Evolutionary conservation across 2,888 invertebrate genomes (phyloP).

Genomic region (Liodrosophila aerea): DNA sequence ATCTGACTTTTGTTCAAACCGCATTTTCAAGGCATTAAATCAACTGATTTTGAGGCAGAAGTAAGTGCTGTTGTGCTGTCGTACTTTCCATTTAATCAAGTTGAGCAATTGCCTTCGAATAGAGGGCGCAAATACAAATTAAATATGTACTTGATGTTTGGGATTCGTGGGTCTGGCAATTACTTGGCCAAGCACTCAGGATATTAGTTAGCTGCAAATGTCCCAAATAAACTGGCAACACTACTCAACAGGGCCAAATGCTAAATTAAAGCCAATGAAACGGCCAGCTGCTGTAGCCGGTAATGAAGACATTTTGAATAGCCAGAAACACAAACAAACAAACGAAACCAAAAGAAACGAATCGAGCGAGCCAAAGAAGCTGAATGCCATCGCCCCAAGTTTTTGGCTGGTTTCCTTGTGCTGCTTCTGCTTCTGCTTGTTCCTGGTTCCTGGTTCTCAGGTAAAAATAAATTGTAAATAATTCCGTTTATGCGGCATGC

Average conservation of each 20-base stretch:
- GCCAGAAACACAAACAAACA: slow-evolving; percentile 62
- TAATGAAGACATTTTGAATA: slow-evolving; percentile 74
- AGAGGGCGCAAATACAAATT: slow-evolving; percentile 31
- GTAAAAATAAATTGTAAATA: slow-evolving; percentile 76
- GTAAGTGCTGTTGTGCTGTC: slow-evolving; percentile 39
- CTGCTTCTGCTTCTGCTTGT: slow-evolving; percentile 21
- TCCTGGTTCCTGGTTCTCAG: slow-evolving; percentile 44
- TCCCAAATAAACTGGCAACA: slow-evolving; percentile 56
- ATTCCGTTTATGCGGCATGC: slow-evolving; percentile 76
- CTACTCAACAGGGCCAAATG: slow-evolving; percentile 34
- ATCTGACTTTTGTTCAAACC: too few species aligned
- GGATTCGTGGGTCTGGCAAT: slow-evolving; percentile 35
- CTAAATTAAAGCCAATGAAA: slow-evolving; percentile 66
- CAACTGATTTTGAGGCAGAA: slow-evolving; percentile 16
- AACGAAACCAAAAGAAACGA: too few species aligned
- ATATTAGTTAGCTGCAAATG: slow-evolving; percentile 58
- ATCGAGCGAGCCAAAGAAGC: too few species aligned
- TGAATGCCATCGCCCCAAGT: slow-evolving; percentile 54
- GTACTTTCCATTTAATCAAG: slow-evolving; percentile 52
- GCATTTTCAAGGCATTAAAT: too few species aligned
- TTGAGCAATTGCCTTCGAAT: slow-evolving; percentile 36
- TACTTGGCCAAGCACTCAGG: slow-evolving; percentile 56
- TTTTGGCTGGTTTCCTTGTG: slow-evolving; percentile 11
- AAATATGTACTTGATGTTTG: slow-evolving; percentile 16
- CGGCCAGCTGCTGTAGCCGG: slow-evolving; percentile 49